phyloP scores from a whole-genome alignment of 2,113 vertebrate species.

The Centropus unirufus region DNA sequence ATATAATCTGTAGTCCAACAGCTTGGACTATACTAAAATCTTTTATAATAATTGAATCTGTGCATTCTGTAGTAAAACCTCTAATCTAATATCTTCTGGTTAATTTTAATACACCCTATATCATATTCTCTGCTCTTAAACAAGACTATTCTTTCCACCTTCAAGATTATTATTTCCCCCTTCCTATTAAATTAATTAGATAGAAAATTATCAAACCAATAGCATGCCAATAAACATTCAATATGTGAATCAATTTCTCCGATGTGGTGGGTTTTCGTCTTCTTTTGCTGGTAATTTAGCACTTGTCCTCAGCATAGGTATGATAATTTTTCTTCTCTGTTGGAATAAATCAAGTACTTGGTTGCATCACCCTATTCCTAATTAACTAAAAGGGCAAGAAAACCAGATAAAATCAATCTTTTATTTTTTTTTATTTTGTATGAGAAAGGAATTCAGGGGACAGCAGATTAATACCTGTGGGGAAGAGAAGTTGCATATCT shows the following conservation, averaged over 20 bases:
- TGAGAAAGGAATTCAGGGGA: background rate
- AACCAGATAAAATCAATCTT: background rate
- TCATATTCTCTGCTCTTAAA: background rate
- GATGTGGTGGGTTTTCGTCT: background rate
- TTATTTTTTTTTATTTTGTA: background rate
- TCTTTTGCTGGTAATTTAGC: background rate
- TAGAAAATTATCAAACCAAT: background rate
- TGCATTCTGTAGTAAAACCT: background rate
- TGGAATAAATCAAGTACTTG: background rate
- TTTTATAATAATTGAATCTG: background rate
- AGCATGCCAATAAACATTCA: background rate
- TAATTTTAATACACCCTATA: background rate
- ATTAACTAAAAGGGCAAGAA: background rate
- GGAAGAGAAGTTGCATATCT: background rate
- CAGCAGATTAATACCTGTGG: background rate
- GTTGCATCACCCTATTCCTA: background rate
- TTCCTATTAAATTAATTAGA: slow-evolving; percentile 5
- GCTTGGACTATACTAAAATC: background rate
- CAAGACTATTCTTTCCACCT: background rate
- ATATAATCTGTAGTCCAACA: background rate
- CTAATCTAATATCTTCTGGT: background rate
- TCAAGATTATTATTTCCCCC: background rate
- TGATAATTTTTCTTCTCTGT: background rate
- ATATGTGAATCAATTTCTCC: background rate
- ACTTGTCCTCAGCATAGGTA: background rate